These are phyloP conservation scores for Lithophane semibrunnea DNA, from an alignment of 2,888 invertebrate species.

Conservation along the genomic window DNA sequence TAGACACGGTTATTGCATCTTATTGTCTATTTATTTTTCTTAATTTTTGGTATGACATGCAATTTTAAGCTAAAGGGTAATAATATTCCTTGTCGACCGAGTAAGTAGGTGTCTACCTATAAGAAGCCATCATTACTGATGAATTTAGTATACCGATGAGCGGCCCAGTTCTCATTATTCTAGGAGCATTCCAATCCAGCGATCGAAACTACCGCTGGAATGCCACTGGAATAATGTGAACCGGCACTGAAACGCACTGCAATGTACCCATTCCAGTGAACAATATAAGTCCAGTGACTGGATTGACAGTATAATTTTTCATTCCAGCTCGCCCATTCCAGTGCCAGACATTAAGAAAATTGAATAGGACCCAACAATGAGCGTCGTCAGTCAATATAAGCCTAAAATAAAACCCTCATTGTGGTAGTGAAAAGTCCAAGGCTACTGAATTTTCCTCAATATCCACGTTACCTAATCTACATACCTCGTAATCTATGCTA, in stretches of 20 bases:
- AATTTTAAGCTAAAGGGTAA: conserved; percentile 3
- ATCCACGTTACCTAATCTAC: conserved; percentile 35
- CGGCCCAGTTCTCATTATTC: too few species aligned
- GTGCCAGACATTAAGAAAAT: too few species aligned
- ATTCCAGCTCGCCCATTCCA: too few species aligned
- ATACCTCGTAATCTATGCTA: conserved; percentile 58
- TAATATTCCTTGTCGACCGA: background rate
- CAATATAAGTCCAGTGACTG: too few species aligned
- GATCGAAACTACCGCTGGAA: too few species aligned
- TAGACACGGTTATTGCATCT: conserved; percentile 63
- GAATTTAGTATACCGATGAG: background rate
- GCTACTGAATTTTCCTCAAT: conserved; percentile 18
- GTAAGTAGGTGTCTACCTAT: too few species aligned
- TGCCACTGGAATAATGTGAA: too few species aligned
- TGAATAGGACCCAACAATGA: background rate
- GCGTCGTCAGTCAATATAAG: background rate
- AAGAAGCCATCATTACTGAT: background rate
- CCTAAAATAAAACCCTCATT: background rate
- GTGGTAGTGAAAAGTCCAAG: conserved; percentile 1
- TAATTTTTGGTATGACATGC: conserved; percentile 28
- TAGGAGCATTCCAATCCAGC: too few species aligned
- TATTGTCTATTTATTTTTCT: conserved; percentile 61
- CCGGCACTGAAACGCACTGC: too few species aligned
- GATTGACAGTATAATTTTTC: too few species aligned
- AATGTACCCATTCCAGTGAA: too few species aligned